Conservation (phyloP, 2,888 invertebrate genomes). For the Ophioninae sp. region DNA sequence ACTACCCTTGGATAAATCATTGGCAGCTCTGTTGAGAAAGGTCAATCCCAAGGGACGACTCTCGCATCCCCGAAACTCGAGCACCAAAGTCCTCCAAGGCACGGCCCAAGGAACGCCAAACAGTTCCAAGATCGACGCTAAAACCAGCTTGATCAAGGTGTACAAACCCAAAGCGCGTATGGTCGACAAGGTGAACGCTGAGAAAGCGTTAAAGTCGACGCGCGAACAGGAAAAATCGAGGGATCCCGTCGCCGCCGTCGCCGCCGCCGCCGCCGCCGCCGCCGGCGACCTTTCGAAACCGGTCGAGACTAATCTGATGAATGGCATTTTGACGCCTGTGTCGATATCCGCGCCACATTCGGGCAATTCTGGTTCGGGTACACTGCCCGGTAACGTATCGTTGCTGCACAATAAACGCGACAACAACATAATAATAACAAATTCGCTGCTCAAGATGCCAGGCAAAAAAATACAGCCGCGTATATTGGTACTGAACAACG, state of each 20-base stretch:
- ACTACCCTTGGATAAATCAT: slow-evolving; percentile 48
- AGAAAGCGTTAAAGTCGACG: slow-evolving; percentile 66
- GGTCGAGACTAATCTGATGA: slow-evolving; percentile 33
- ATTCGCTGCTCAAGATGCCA: slow-evolving; percentile 50
- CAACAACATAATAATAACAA: slow-evolving; percentile 54
- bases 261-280: too few relatives aligned
- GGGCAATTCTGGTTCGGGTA: slow-evolving; percentile 5
- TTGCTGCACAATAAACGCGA: slow-evolving; percentile 52
- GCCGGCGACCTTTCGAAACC: slow-evolving; percentile 16
- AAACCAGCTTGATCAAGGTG: slow-evolving; percentile 60
- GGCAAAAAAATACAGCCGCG: slow-evolving; percentile 50
- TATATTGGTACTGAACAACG: slow-evolving; percentile 58
- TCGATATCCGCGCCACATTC: background rate
- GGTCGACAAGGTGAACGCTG: slow-evolving; percentile 72
- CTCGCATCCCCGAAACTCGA: slow-evolving; percentile 47
- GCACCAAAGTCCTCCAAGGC: slow-evolving; percentile 4
- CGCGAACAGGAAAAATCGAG: slow-evolving; percentile 34
- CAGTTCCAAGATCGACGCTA: slow-evolving; percentile 42
- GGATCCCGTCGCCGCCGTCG: background rate
- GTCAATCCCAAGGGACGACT: slow-evolving; percentile 52
- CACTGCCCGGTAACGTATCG: slow-evolving; percentile 35
- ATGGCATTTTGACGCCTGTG: slow-evolving; percentile 44
- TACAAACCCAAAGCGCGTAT: slow-evolving; percentile 73
- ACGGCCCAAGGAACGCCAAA: slow-evolving; percentile 21
- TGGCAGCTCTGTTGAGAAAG: slow-evolving; percentile 57